Conservation (phyloP, 1,140 invertebrate species). For the Zeugodacus cucurbitae region DNA sequence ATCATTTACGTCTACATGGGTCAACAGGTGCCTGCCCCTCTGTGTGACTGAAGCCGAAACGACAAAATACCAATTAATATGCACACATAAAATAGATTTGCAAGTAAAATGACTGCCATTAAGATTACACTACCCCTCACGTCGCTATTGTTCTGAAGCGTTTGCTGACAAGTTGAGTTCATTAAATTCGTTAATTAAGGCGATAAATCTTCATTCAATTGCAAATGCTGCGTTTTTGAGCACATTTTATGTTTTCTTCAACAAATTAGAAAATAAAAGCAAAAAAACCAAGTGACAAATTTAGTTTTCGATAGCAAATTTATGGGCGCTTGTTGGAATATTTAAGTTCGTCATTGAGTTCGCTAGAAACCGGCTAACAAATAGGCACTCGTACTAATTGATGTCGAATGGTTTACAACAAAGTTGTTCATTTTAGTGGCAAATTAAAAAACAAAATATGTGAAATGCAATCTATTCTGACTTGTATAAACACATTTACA, state of each 20-base stretch:
- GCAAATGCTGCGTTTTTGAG: background rate
- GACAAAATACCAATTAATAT: background rate
- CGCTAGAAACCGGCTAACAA: background rate
- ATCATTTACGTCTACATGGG: background rate
- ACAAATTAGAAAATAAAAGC: background rate
- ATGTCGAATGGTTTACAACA: background rate
- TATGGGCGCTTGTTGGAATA: background rate
- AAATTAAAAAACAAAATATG: too few species aligned
- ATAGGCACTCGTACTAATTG: background rate
- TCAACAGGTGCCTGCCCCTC: background rate
- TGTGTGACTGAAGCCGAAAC: background rate
- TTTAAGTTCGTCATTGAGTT: conserved; percentile 10
- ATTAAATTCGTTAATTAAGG: conserved; percentile 16
- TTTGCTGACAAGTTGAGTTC: conserved; percentile 24
- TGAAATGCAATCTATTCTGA: background rate
- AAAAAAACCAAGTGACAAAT: conserved; percentile 5
- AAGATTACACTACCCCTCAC: background rate
- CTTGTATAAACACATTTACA: background rate
- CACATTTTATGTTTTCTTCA: conserved; percentile 5
- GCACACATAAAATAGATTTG: conserved; percentile 17
- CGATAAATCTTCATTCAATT: background rate
- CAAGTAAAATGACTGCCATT: background rate
- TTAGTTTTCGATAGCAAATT: background rate
- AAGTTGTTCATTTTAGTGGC: background rate
- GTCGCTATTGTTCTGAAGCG: background rate